Base-by-base conservation (phyloP, 2,113 vertebrate genomes). In the Ptilorrhoa leucosticta region DNA sequence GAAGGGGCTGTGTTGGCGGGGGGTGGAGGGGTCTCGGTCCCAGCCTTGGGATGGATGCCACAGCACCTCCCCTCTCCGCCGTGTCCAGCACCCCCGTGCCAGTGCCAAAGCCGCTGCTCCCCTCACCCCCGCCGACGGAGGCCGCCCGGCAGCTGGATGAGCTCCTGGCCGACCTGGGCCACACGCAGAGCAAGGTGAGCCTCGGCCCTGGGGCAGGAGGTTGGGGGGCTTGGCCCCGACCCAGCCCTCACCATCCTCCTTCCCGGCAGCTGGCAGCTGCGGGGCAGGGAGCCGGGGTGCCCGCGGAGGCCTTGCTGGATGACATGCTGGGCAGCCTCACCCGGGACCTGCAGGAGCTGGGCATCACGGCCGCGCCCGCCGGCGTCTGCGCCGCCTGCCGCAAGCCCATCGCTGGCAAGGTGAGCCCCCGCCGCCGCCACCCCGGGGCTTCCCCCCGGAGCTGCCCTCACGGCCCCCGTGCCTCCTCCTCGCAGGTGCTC, bases 321-420 rank as follows among this genome's bases (percentile, higher is more conserved):
- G 97, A 97, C 35, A 98, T 99, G 96, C 97, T 99, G 37, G 98
- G 98, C 64, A 98, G 96, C 13, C 97, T 99, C 94, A 98, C 98
- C 42, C 98, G 95, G 50, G 99, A 99, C 64, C 91, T 99, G 96
- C 98, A 99, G 97, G 98, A 98, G 92, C 99, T 99, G 40, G 99
- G 99, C 5, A 98, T 99, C 44, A 93, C 79, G 2, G 98, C 99
- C 0, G 63, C 96, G 1, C 97, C 98, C 7, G 97, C 99, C 13
- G 98, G 99, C 26, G 37, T 97, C 75, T 99, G 99, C 15, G 97
- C 97, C 23, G 88, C 98, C 69, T 99, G 99, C 96, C 91, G 61
- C 78, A 99, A 99, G 92, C 96, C 97, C 54, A 99, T 99, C 5
- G 98, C 97, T 8, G 98, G 99, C 91, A 99, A 99, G 99, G 99